These are phyloP conservation scores for Motacilla alba DNA, from an alignment of 2,113 vertebrate genomes.

Conservation along the genomic window DNA sequence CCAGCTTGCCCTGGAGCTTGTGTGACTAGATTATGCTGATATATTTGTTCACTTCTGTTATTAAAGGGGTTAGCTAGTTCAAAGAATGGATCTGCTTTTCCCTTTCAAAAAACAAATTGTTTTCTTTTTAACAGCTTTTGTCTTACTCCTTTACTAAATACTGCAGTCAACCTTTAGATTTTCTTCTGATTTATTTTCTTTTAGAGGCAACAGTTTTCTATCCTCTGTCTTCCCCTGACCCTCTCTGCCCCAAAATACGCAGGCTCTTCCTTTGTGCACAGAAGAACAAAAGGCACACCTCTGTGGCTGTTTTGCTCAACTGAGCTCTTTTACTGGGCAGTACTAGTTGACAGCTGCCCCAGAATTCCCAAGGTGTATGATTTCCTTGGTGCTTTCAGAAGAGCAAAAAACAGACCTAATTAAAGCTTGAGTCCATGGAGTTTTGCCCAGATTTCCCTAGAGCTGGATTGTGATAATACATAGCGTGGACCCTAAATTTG, in stretches of 20 bases:
- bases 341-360: background rate
- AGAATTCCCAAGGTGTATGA: background rate
- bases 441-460: background rate
- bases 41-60: background rate
- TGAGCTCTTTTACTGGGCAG: background rate
- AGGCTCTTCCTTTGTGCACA: background rate
- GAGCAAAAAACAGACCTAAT: background rate
- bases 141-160: background rate
- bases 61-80: background rate
- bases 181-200: background rate
- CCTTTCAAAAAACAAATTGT: background rate
- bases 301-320: background rate
- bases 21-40: background rate
- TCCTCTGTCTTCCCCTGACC: background rate
- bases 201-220: background rate
- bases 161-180: background rate
- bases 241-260: background rate
- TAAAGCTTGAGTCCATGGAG: background rate
- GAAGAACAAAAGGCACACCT: background rate
- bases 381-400: background rate
- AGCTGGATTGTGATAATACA: background rate
- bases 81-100: background rate
- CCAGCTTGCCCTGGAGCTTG: background rate
- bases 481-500: background rate
- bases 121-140: background rate